Conservation (phyloP, 2,888 invertebrate genomes). For the Buathra laborator region DNA sequence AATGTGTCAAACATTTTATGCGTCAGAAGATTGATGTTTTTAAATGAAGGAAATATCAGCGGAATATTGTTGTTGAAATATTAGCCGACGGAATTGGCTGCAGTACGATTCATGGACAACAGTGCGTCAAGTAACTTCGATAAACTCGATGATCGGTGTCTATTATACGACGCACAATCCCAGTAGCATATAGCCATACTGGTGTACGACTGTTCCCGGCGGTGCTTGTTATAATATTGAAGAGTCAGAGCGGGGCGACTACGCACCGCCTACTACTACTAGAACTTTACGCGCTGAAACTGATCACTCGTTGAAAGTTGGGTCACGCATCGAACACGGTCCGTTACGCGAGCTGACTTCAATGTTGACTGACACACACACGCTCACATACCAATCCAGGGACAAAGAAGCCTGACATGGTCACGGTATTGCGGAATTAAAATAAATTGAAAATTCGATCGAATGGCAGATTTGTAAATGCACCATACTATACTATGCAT, state of each 20-base stretch:
- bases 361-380: constrained; percentile 24
- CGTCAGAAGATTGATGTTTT: no score
- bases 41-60: not conserved
- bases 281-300: not conserved
- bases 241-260: not conserved
- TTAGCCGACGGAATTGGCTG: not conserved
- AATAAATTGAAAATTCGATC: constrained; percentile 1
- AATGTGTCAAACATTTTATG: no score
- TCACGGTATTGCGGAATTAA: not conserved
- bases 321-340: constrained; percentile 30
- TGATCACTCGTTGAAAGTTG: constrained; percentile 44
- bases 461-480: not conserved
- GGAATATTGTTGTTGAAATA: not conserved
- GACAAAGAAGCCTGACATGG: not conserved
- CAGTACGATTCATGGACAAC: constrained; percentile 15
- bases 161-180: constrained; percentile 21
- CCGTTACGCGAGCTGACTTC: constrained; percentile 42
- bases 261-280: not conserved
- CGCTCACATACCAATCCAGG: not conserved
- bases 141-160: constrained; percentile 41
- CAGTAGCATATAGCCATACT: constrained; percentile 7
- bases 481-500: no score
- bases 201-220: constrained; percentile 8
- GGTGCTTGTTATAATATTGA: constrained; percentile 34
- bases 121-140: constrained; percentile 18